Base-by-base conservation (phyloP, 2,797 vertebrate genomes). In the Sorex maritimensis region DNA sequence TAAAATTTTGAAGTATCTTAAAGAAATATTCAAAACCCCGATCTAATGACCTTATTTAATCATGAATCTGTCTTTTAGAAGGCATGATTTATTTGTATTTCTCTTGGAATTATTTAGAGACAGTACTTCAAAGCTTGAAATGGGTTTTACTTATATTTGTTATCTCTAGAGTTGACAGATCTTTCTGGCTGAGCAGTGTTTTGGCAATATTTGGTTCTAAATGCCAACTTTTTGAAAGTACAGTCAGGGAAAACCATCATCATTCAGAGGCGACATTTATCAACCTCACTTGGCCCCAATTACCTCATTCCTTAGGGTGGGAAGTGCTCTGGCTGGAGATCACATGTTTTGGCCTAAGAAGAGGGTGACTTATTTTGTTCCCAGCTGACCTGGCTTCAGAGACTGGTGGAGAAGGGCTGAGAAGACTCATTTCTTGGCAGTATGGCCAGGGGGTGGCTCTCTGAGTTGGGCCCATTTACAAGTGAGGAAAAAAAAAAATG, bases 391-490 rank as follows among this genome's bases (percentile, higher is more conserved):
- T 0, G 83, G 72, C 44, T 80, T 87, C 41, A 0, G 41, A 88
- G 34, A n/a, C 0, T 79, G 73, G 80, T 30, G 92, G 87, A 71
- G 88, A 28, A 90, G 55, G 44, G 49, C 65, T 65, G 73, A 74
- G 90, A 93, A 95, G 46, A 95, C 82, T 90, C 86, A 84, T 86
- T 90, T 78, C 67, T 93, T 94, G 77, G 88, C 92, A 65, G 71
- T 44, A 0, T 23, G 5, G 23, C n/a, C 46, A 24, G 34, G 71
- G 0, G 2, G 74, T 30, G 55, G 73, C 44, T 92, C 46, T 72
- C 49, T 44, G 38, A 81, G 38, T 58, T 26, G 46, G 15, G 83
- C 44, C 15, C 61, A 15, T 49, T 96, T 74, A 41, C 34, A 80
- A 89, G 28, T 72, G 38, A 7, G 34, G 34, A 2, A 81, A 52